Evolutionary conservation across 2,113 vertebrate species (phyloP), one percentile per base, ranked within the genome.

Genomic region (Panthera uncia): DNA sequence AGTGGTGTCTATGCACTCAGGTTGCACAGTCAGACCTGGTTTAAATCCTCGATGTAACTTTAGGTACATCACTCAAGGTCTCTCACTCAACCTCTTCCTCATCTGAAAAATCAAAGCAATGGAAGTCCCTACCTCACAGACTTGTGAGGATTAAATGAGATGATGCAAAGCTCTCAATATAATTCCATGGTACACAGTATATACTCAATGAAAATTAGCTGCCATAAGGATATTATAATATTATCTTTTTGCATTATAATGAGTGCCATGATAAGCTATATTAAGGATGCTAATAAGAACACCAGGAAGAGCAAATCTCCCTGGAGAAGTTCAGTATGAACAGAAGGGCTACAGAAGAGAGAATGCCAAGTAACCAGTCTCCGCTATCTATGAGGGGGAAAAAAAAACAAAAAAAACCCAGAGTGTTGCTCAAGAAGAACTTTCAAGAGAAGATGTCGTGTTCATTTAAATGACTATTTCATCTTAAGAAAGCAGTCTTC

Each of bases 351-450:
- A 7, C 19, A 9, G 33, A 6, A 31, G 4, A 83, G 18, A 83
- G 16, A 74, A 89, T 18, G 27, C 19, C 52, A 31, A 91, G 41
- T 11, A 96, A 84, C 0, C 13, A 31, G 12, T 50, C 76, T 92
- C 81, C 7, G 5, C 33, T 73, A 19, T 45, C 25, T 5, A 31
- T 61, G 57, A 61, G 57, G 21, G 55, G 8, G 10, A 36, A 2
- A 3, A 14, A 73, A 69, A 92, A 29, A 41, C 21, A 7, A 45
- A 10, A 29, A 21, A 48, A 33, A 25, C 2, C 86, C 57, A 36
- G 68, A 95, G 48, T 68, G 25, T 27, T 87, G 92, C 36, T 78
- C 27, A 57, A 96, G 4, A 95, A 87, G 92, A 96, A 87, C 33
- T 36, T 69, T 89, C 25, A 57, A 61, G 79, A 73, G 80, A 73